These are phyloP conservation scores for Caradrina kadenii DNA, from an alignment of 2,888 invertebrate genomes.

Conservation along the genomic window DNA sequence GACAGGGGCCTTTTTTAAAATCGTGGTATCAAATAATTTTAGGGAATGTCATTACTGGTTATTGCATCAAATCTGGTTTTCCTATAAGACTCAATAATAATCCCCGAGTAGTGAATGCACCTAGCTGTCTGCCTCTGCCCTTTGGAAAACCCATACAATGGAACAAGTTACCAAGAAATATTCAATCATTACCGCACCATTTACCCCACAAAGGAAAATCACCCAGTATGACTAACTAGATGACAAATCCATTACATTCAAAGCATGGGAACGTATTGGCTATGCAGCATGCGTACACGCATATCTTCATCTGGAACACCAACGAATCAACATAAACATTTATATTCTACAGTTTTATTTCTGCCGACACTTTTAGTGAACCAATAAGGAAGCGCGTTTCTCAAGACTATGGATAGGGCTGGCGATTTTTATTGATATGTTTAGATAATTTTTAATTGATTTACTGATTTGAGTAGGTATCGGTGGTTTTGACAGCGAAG, in stretches of 20 bases:
- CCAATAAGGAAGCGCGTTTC: constrained; percentile 58
- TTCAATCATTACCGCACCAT: constrained; percentile 10
- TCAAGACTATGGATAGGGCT: constrained; percentile 33
- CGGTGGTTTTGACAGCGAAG: neutral
- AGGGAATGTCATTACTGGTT: too few relatives aligned
- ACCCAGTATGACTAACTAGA: constrained; percentile 35
- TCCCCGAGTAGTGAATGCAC: neutral
- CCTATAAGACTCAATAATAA: neutral
- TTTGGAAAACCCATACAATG: constrained; percentile 20
- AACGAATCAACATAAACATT: constrained; percentile 48
- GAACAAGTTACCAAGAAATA: constrained; percentile 18
- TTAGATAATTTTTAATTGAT: neutral
- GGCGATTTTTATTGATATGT: constrained; percentile 21
- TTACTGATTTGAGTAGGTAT: neutral
- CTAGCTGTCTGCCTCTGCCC: neutral
- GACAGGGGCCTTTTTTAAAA: neutral
- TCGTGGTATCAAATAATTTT: too few relatives aligned
- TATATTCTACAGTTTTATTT: constrained; percentile 50
- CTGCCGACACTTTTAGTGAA: constrained; percentile 50
- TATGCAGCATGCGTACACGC: constrained; percentile 36
- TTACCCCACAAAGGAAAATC: constrained; percentile 35
- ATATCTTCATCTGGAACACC: constrained; percentile 44
- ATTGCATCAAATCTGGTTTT: too few relatives aligned
- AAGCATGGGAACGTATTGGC: constrained; percentile 54
- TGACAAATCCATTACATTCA: constrained; percentile 51